phyloP scores from a whole-genome alignment of 2,113 vertebrate species.

The Colius striatus region DNA sequence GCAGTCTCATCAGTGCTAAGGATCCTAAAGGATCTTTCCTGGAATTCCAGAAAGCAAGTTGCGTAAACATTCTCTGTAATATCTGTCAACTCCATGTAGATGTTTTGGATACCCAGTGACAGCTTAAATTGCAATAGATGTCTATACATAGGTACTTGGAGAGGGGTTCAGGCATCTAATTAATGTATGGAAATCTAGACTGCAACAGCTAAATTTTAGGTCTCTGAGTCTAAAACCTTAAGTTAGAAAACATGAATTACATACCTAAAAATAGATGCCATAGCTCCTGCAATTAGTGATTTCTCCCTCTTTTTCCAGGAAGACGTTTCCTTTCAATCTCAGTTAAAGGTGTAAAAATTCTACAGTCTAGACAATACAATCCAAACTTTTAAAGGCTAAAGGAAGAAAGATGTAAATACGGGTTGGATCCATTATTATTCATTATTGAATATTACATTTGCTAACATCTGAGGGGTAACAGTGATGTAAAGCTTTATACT shows the following conservation, averaged over 20 bases:
- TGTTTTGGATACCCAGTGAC: neutral
- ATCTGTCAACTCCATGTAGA: neutral
- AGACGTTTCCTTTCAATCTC: neutral
- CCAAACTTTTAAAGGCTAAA: neutral
- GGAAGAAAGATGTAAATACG: neutral
- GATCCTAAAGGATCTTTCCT: neutral
- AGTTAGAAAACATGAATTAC: neutral
- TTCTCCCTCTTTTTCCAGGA: neutral
- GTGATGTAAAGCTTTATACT: too few species aligned
- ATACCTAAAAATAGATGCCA: neutral
- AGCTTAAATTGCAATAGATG: neutral
- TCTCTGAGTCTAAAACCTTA: neutral
- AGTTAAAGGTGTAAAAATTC: neutral
- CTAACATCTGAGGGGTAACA: neutral
- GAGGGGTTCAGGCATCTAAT: neutral
- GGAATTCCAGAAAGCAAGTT: neutral
- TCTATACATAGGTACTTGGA: neutral
- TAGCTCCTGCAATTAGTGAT: neutral
- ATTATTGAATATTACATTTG: neutral
- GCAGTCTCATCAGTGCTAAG: rapidly evolving
- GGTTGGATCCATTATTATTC: neutral
- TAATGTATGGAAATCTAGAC: neutral
- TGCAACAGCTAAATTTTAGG: neutral
- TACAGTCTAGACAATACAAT: neutral
- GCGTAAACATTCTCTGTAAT: neutral